A percentile compares a stretch with the other conserved stretches of the same genome.
Evolutionary conservation across 2,888 invertebrate species (phyloP).

Genomic region (Argyra leucocephala): DNA sequence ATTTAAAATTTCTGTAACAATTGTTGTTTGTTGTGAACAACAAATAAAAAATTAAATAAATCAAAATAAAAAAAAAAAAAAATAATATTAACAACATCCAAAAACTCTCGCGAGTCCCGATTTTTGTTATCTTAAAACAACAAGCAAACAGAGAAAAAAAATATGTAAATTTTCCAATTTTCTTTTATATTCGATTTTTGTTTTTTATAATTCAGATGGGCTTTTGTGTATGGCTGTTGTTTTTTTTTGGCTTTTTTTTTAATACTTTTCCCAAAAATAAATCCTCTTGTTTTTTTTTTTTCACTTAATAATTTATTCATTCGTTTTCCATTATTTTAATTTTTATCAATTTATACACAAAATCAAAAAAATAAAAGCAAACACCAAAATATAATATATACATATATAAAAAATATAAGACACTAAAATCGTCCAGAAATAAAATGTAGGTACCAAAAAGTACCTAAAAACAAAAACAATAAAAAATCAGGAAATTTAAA

Average conservation of each 20-base stretch:
- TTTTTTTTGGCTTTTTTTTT: background rate
- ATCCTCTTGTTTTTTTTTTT: background rate
- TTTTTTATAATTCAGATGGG: background rate
- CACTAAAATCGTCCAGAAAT: too few species aligned
- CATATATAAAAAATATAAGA: too few species aligned
- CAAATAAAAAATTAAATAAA: background rate
- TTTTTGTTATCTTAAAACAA: background rate
- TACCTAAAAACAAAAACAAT: background rate
- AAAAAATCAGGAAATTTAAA: background rate
- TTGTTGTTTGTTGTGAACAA: too few species aligned
- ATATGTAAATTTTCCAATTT: background rate
- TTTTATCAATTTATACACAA: background rate
- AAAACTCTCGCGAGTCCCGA: constrained; percentile 2
- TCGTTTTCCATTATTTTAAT: background rate
- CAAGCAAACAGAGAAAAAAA: too few species aligned
- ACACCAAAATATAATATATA: too few species aligned
- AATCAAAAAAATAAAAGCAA: background rate
- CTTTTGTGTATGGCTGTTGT: background rate
- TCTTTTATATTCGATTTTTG: background rate
- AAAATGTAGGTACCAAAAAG: background rate
- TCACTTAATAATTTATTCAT: constrained; percentile 1
- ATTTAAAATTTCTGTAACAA: background rate
- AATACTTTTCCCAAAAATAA: background rate
- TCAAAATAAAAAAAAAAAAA: background rate
- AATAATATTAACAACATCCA: background rate